Base-by-base conservation (phyloP, 2,113 vertebrate species). In the Tenebrosternarchus preto region DNA sequence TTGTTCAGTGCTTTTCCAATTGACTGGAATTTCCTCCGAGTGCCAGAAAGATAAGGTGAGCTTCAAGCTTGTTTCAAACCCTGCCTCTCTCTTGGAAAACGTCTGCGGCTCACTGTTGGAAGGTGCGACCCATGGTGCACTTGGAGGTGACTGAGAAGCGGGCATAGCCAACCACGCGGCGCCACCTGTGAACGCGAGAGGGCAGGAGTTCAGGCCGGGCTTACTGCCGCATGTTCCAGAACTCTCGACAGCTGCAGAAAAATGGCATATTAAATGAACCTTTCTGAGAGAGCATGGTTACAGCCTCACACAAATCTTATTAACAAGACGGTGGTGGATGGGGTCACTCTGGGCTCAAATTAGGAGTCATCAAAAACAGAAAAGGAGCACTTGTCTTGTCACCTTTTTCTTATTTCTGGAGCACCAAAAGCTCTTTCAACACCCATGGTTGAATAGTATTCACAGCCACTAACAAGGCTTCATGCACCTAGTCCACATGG, bases 321-420 rank as follows among this genome's bases (percentile, higher is more conserved):
- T 96, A 95, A 69, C 95, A 95, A 74, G 95, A 95, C 82, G 96
- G 84, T 1, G 2, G 96, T 94, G 0, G 95, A 95, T 5, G 89
- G n/a, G n/a, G n/a, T n/a, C n/a, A n/a, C n/a, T n/a, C n/a, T n/a
- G n/a, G n/a, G n/a, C n/a, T n/a, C n/a, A n/a, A n/a, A n/a, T n/a
- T n/a, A n/a, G n/a, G n/a, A n/a, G n/a, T n/a, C 93, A 85, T 96
- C 96, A 20, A 96, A 95, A 87, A 96, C 94, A 0, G 95, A 96
- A 89, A 96, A 97, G 46, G 96, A 95, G 64, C 88, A 93, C 31
- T 95, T 94, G 24, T 94, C 83, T 96, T 96, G 90, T 93, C 93
- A 73, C 93, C 93, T 0, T 68, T 96, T 96, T 89, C 93, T 0
- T 68, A 95, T 96, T 89, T 96, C 95, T 75, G 91, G 91, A 69